These are phyloP conservation scores for Anabas testudineus DNA, from an alignment of 2,797 vertebrate species.

Conservation along the genomic window DNA sequence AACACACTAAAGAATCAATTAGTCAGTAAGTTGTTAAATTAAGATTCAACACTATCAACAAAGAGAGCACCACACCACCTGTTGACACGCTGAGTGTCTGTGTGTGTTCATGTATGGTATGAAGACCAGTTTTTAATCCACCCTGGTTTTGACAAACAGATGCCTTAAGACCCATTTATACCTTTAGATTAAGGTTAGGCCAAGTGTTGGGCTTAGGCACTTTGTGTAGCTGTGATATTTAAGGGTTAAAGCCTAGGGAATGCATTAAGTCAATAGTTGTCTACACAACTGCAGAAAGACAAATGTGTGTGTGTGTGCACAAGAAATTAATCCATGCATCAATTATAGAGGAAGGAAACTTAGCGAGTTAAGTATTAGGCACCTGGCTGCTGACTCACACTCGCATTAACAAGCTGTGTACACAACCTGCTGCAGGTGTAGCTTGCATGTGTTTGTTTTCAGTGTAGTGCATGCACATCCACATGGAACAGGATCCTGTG, in stretches of 20 bases:
- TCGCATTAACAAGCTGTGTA: constrained; percentile 13
- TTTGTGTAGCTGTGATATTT: too few relatives aligned
- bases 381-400: constrained; percentile 38
- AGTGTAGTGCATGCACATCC: not conserved
- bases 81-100: constrained; percentile 15
- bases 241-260: too few relatives aligned
- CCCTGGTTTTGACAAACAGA: too few relatives aligned
- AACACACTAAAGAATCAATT: not conserved
- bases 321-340: constrained; percentile 11
- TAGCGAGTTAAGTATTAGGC: constrained; percentile 51
- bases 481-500: not conserved
- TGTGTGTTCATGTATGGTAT: not conserved
- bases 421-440: constrained; percentile 8
- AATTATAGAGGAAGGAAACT: constrained; percentile 8
- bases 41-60: constrained; percentile 12
- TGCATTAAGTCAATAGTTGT: too few relatives aligned
- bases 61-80: constrained; percentile 29
- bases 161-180: too few relatives aligned
- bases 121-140: too few relatives aligned
- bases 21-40: constrained; percentile 24
- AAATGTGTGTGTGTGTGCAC: not conserved
- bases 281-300: too few relatives aligned
- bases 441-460: constrained; percentile 17
- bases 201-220: not conserved
- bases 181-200: not conserved